Conservation (phyloP, 2,888 invertebrate species). For the Lasioglossum vierecki region DNA sequence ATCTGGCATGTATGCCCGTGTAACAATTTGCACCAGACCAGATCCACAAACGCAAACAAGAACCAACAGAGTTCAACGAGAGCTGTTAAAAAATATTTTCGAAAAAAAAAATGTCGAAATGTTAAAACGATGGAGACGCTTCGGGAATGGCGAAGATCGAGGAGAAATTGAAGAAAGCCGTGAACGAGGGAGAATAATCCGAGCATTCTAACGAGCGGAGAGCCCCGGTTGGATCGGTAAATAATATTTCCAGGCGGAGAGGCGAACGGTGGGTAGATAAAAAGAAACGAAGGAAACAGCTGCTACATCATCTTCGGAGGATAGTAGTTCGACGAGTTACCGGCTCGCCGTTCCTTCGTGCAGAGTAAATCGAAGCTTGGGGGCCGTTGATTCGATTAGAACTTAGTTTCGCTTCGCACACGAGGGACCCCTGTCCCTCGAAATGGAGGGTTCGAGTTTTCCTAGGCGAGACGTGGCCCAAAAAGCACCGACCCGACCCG, state of each 20-base stretch:
- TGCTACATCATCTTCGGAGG: slow-evolving; percentile 52
- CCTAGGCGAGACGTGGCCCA: slow-evolving; percentile 37
- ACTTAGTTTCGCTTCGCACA: slow-evolving; percentile 73
- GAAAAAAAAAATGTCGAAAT: not conserved
- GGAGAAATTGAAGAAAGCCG: not conserved
- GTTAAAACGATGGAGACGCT: not conserved
- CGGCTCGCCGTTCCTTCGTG: slow-evolving; percentile 41
- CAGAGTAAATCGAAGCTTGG: slow-evolving; percentile 73
- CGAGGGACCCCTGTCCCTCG: slow-evolving; percentile 64
- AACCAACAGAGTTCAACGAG: not conserved
- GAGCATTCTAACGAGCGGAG: slow-evolving; percentile 16
- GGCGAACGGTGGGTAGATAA: slow-evolving; percentile 21
- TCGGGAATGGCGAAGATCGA: not conserved
- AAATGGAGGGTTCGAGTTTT: slow-evolving; percentile 59
- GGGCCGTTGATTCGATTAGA: slow-evolving; percentile 77
- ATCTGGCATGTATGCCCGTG: not conserved
- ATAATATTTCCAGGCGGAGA: slow-evolving; percentile 57
- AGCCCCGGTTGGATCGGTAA: slow-evolving; percentile 31
- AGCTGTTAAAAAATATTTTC: not conserved
- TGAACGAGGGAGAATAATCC: slow-evolving; percentile 7
- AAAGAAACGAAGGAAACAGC: slow-evolving; percentile 45
- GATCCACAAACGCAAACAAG: not conserved
- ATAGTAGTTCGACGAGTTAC: slow-evolving; percentile 61
- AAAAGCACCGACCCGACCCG: slow-evolving; percentile 26
- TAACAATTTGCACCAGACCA: not conserved